Conservation (phyloP, 2,113 vertebrate genomes). For the Festucalex cinctus region DNA sequence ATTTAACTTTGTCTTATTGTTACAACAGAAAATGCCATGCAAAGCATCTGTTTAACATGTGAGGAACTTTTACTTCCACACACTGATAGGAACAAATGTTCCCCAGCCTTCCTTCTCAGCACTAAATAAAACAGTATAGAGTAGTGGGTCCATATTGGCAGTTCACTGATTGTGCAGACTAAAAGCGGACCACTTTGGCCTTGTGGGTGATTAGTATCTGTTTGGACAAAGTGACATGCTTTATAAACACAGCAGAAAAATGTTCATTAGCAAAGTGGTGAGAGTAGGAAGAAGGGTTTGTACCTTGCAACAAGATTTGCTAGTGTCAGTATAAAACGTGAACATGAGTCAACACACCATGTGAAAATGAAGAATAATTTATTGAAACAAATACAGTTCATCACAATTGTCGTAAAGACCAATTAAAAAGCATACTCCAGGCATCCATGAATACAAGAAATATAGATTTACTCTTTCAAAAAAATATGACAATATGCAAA, state of each 20-base stretch:
- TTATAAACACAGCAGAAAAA: constrained; percentile 43
- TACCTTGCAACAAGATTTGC: background rate
- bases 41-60: too few relatives aligned
- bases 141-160: background rate
- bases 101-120: background rate
- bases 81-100: too few relatives aligned
- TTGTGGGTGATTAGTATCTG: constrained; percentile 28
- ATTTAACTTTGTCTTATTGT: too few relatives aligned
- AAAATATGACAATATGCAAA: constrained; percentile 51
- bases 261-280: constrained; percentile 59
- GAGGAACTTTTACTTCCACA: too few relatives aligned
- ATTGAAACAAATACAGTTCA: constrained; percentile 68
- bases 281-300: constrained; percentile 19
- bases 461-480: constrained; percentile 69
- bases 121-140: background rate
- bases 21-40: too few relatives aligned
- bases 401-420: constrained; percentile 58
- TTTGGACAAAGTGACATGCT: constrained; percentile 32
- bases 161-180: background rate
- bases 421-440: constrained; percentile 51
- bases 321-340: constrained; percentile 2
- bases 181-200: constrained; percentile 4
- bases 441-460: constrained; percentile 62
- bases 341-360: background rate
- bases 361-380: constrained; percentile 60